Evolutionary conservation across 2,797 vertebrate genomes (phyloP).

Genomic region (Garrulus glandarius): DNA sequence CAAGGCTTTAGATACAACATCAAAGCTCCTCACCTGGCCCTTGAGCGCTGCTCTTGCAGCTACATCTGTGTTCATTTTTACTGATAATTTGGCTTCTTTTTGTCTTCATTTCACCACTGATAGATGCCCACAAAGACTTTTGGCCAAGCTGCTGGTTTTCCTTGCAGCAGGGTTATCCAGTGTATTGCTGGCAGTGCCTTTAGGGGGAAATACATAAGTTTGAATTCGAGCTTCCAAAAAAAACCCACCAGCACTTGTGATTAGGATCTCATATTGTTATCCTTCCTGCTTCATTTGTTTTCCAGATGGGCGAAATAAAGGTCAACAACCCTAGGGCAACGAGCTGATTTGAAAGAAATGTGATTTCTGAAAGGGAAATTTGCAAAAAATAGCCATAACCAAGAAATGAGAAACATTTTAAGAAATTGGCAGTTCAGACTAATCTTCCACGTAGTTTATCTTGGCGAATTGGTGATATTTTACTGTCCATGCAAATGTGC

Average conservation of each 20-base stretch:
- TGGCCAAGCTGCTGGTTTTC: slow-evolving; percentile 1
- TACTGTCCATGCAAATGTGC: background rate
- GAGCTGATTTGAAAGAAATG: slow-evolving; percentile 69
- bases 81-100: background rate
- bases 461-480: slow-evolving; percentile 15
- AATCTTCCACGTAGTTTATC: slow-evolving; percentile 43
- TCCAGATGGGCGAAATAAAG: slow-evolving; percentile 75
- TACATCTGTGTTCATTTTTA: background rate
- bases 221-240: slow-evolving; percentile 45
- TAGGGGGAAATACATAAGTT: slow-evolving; percentile 53
- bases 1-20: background rate
- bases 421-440: slow-evolving; percentile 45
- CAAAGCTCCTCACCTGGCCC: background rate
- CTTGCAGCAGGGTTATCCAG: background rate
- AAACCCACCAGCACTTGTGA: slow-evolving; percentile 35
- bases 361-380: slow-evolving; percentile 71
- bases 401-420: slow-evolving; percentile 63
- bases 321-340: slow-evolving; percentile 67
- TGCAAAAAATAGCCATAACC: slow-evolving; percentile 66
- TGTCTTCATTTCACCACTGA: background rate
- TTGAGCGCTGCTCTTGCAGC: background rate
- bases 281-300: slow-evolving; percentile 75
- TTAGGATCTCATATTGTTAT: slow-evolving; percentile 72
- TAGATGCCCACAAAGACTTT: background rate
- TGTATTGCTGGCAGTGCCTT: slow-evolving; percentile 36